phyloP scores from a whole-genome alignment of 2,888 invertebrate species.

The Brenthis hecate region DNA sequence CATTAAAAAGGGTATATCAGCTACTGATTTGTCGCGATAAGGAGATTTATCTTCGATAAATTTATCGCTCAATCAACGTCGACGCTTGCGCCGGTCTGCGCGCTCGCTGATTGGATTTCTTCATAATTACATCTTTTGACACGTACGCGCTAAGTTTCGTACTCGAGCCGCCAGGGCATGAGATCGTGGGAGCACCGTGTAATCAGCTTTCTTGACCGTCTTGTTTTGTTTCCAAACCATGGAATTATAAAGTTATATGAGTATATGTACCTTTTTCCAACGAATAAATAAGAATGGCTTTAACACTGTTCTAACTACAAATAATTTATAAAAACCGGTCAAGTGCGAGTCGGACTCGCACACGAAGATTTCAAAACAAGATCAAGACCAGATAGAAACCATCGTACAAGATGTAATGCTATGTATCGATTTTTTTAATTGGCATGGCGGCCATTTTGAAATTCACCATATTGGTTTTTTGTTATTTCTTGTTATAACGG shows the following conservation, averaged over 20 bases:
- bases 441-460: too few species aligned
- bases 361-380: too few species aligned
- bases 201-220: slow-evolving; percentile 78
- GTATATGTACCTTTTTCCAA: slow-evolving; percentile 29
- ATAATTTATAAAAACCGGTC: too few species aligned
- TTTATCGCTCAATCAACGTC: slow-evolving; percentile 75
- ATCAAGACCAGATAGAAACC: too few species aligned
- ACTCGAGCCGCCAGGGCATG: slow-evolving; percentile 72
- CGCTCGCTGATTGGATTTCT: slow-evolving; percentile 78
- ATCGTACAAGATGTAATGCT: too few species aligned
- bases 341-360: too few species aligned
- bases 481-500: too few species aligned
- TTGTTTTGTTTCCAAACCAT: slow-evolving; percentile 70
- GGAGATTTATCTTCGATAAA: slow-evolving; percentile 76
- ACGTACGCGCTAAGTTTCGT: slow-evolving; percentile 80
- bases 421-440: too few species aligned
- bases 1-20: slow-evolving; percentile 54
- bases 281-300: background rate
- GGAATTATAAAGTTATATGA: slow-evolving; percentile 50
- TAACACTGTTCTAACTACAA: background rate
- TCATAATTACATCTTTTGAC: slow-evolving; percentile 83
- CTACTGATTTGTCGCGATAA: slow-evolving; percentile 75
- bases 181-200: slow-evolving; percentile 81
- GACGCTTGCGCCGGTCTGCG: slow-evolving; percentile 49
- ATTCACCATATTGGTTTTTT: too few species aligned